Base-by-base conservation (phyloP, 2,888 invertebrate genomes). In the Podotricha telesiphe region DNA sequence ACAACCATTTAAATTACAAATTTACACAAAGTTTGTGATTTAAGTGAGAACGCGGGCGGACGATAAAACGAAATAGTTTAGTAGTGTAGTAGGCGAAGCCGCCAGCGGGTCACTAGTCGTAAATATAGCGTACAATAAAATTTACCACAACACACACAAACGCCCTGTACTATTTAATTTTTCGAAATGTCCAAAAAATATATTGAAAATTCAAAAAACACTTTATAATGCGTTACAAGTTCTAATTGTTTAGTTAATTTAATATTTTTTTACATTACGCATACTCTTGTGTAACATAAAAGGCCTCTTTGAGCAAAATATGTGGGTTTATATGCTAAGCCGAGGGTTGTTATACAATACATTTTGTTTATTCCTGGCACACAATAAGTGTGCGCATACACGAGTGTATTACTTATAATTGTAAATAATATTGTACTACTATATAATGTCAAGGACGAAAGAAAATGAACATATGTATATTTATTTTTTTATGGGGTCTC, bases 351-450 rank as follows among this genome's bases (percentile, higher is more conserved):
- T 37, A 48, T 50, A 71, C 58, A 71, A 71, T 58, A 68, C 58
- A 64, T 68, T 58, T 11, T 68, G 58, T 71, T 71, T 71, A 66
- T 59, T 51, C 42, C 51, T 59, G 51, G 45, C 50, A 65, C 42
- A 71, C 65, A 71, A 65, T 58, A 63, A 47, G n/a, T 62, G 48
- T 62, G 37, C 34, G 34, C 53, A 64, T 42, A 37, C 53, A 22
- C 42, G 13, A 53, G 45, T 48, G 11, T 48, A 37, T 61, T 61
- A 61, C 34, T 62, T 62, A 19, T 15, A 28, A 62, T 19, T 37
- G 48, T 62, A 37, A 62, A 62, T 62, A 37, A 50, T 50, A 62
- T 62, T 61, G 6, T 62, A 37, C 19, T 17, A 50, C 20, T n/a
- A 34, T 22, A 45, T 28, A 42, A 45, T 11, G 45, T 45, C 42